Evolutionary conservation across 2,888 invertebrate species (phyloP).

Genomic region (Chrysina gloriosa): DNA sequence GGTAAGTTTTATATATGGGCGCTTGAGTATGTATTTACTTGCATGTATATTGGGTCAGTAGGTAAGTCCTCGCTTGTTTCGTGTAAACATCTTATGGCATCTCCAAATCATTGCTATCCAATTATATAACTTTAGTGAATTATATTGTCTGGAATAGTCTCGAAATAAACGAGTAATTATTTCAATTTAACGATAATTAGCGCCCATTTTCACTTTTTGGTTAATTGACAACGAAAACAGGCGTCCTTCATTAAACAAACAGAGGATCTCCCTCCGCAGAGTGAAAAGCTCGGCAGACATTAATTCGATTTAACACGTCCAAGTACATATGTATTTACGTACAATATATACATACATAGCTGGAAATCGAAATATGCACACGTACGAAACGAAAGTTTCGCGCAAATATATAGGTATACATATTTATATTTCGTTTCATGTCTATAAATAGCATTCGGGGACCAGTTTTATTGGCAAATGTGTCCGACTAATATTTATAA

Average conservation of each 20-base stretch:
- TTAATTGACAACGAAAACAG: neutral
- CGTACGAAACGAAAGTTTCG: neutral
- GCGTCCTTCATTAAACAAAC: neutral
- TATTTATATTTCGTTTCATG: slow-evolving; percentile 10
- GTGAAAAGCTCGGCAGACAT: neutral
- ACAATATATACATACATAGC: neutral
- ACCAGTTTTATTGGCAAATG: slow-evolving; percentile 27
- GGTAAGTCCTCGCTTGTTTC: no score
- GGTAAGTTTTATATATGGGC: no score
- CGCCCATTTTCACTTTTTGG: neutral
- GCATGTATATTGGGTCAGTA: no score
- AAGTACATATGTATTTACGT: neutral
- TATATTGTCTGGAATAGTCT: no score
- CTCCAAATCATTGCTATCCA: no score
- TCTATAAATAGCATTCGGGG: slow-evolving; percentile 14
- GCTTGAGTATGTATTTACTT: no score
- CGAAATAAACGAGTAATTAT: neutral
- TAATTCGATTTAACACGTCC: neutral
- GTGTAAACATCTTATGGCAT: no score
- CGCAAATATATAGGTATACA: neutral
- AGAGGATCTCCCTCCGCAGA: neutral
- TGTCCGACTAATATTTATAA: slow-evolving; percentile 17
- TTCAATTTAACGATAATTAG: slow-evolving; percentile 1
- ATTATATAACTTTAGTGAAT: neutral
- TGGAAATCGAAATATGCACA: neutral